These are phyloP conservation scores for Sphaerophoria rueppellii DNA, from an alignment of 2,888 invertebrate genomes.

Conservation along the genomic window DNA sequence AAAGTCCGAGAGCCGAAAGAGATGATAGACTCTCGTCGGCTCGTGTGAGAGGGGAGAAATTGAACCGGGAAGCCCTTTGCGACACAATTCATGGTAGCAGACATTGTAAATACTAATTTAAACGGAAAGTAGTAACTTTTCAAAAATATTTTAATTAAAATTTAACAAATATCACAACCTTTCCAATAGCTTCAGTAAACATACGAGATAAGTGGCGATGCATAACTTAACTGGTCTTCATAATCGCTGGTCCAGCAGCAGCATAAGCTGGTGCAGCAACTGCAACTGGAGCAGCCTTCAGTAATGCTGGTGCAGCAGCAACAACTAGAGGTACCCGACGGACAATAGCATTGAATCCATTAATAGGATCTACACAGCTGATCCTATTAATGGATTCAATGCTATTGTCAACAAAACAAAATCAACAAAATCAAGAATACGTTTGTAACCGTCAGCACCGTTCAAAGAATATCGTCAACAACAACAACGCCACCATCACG, in stretches of 20 bases:
- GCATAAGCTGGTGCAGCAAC: constrained; percentile 37
- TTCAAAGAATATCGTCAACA: constrained; percentile 82
- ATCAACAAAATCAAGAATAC: constrained; percentile 82
- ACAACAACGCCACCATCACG: constrained; percentile 82
- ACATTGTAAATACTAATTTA: no score
- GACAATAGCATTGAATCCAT: constrained; percentile 82
- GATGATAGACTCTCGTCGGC: no score
- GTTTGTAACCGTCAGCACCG: constrained; percentile 82
- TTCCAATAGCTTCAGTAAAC: constrained; percentile 76
- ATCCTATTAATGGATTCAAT: no score
- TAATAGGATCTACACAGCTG: constrained; percentile 81
- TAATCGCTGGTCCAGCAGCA: constrained; percentile 77
- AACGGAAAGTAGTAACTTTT: no score
- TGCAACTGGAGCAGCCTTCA: no score
- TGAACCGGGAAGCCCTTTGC: no score
- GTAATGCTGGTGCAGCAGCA: constrained; percentile 47
- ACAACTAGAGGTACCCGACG: constrained; percentile 79
- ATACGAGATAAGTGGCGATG: constrained; percentile 80
- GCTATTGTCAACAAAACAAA: no score
- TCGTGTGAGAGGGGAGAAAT: no score
- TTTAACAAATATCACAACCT: no score
- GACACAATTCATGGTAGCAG: no score
- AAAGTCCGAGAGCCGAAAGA: no score
- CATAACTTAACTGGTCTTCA: constrained; percentile 79
- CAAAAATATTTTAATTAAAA: neutral